phyloP scores from a whole-genome alignment of 1,140 invertebrate genomes.

The Anagrus nilaparvatae region DNA sequence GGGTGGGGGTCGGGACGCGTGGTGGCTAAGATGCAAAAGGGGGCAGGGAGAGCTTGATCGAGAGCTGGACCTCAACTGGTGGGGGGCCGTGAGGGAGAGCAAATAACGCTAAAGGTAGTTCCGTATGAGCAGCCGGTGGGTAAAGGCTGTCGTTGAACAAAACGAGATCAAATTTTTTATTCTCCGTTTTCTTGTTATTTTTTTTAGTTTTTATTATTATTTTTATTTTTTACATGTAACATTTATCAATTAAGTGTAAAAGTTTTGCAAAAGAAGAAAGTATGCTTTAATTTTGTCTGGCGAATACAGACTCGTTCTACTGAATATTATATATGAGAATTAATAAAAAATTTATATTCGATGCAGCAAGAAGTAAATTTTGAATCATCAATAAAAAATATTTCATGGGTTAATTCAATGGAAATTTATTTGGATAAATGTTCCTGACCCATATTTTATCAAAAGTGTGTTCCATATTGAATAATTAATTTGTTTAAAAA shows the following conservation, averaged over 20 bases:
- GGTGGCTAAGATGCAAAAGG: conserved; percentile 16
- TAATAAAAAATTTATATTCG: too few species aligned
- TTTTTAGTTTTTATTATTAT: neutral
- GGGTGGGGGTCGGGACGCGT: conserved; percentile 34
- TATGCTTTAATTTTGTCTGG: too few species aligned
- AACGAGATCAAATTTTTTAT: too few species aligned
- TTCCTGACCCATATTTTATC: too few species aligned
- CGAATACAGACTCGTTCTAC: conserved; percentile 3
- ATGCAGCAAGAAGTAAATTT: too few species aligned
- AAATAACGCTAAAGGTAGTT: conserved; percentile 32
- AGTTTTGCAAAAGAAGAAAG: neutral
- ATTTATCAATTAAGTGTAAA: conserved; percentile 8
- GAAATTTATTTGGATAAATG: too few species aligned
- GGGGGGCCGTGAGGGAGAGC: conserved; percentile 24
- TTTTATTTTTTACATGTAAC: conserved; percentile 9
- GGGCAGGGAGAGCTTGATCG: conserved; percentile 4
- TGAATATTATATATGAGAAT: too few species aligned
- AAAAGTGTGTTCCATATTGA: too few species aligned
- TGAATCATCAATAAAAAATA: too few species aligned
- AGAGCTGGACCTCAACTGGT: neutral
- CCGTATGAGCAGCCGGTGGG: conserved; percentile 27
- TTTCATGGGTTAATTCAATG: too few species aligned
- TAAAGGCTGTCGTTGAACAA: too few species aligned
- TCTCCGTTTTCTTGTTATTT: neutral
- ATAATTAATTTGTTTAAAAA: too few species aligned